Base-by-base conservation (phyloP, 1,140 invertebrate species). In the Trichonephila inaurata region DNA sequence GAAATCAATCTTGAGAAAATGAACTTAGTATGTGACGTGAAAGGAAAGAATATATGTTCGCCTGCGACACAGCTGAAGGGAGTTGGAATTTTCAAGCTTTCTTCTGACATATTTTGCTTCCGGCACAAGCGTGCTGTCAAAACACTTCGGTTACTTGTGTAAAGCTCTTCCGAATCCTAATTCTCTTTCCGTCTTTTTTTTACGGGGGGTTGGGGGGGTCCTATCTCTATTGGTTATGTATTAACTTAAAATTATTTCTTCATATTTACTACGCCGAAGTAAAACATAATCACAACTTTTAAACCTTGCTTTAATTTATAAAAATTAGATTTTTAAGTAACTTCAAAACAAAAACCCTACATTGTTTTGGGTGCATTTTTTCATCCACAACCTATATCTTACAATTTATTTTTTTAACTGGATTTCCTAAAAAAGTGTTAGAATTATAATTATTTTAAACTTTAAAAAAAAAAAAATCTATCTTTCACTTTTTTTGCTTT, bases 141-240 rank as follows among this genome's bases (percentile, higher is more conserved):
- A 88, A 88, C 61, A 88, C 66, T 64, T 88, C 28, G 21, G 58
- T 58, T 62, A 88, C 40, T 40, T 85, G 12, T 85, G 83, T 12
- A 85, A 33, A 24, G n/a, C 12, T n/a, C 24, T 85, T 85, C 24
- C 3, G 83, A 61, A 85, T 61, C 28, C 83, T 85, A 85, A 85
- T 85, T 61, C 83, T 61, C 3, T 51, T 10, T 51, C 28, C 28
- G 1, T 28, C 51, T 51, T 10, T 51, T 51, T 51, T 51, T 10
- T 12, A 8, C 5, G 5, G 10, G 51, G 2, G 7, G 5, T 69
- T 8, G 14, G 8, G 1, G 60, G 1, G 18, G 0, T 62, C 12
- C 6, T 69, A 69, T 69, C 66, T 24, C 0, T 0, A 69, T 14
- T 69, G 24, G n/a, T 28, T n/a, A 10, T 14, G 66, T 14, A 69